Evolutionary conservation across 2,888 invertebrate genomes (phyloP).

Genomic region (Troides aeacus): DNA sequence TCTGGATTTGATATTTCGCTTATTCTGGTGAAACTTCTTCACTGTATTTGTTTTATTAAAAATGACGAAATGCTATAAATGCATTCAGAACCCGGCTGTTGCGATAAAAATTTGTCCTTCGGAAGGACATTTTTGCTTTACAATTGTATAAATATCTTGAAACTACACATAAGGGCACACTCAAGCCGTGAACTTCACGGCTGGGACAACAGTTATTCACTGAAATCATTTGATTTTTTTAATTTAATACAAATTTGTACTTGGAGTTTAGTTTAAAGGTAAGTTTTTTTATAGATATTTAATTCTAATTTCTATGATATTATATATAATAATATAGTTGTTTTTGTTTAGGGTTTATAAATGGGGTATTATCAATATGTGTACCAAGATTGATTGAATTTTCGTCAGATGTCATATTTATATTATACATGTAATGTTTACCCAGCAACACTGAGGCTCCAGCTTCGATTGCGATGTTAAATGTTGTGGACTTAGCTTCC

Average conservation of each 20-base stretch:
- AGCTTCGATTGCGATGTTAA: no score
- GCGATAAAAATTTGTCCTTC: neutral
- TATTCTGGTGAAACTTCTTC: no score
- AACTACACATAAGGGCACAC: neutral
- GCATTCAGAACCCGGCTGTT: slow-evolving; percentile 14
- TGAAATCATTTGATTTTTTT: neutral
- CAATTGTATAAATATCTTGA: slow-evolving; percentile 7
- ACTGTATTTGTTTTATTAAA: neutral
- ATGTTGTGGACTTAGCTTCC: no score
- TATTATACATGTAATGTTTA: no score
- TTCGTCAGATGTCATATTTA: no score
- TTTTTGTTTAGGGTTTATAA: neutral
- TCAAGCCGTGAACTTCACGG: slow-evolving; percentile 21
- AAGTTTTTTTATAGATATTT: neutral
- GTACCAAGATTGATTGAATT: no score
- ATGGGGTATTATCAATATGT: neutral
- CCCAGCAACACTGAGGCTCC: no score
- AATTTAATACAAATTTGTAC: neutral
- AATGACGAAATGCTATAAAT: neutral
- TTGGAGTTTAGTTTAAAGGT: neutral
- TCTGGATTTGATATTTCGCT: no score
- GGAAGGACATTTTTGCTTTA: neutral
- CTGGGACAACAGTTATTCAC: slow-evolving; percentile 1
- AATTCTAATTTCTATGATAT: neutral
- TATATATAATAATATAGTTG: no score